Evolutionary conservation across 2,797 vertebrate genomes (phyloP), one percentile per base, ranked within the genome.

Genomic region (Eulemur rubriventer): DNA sequence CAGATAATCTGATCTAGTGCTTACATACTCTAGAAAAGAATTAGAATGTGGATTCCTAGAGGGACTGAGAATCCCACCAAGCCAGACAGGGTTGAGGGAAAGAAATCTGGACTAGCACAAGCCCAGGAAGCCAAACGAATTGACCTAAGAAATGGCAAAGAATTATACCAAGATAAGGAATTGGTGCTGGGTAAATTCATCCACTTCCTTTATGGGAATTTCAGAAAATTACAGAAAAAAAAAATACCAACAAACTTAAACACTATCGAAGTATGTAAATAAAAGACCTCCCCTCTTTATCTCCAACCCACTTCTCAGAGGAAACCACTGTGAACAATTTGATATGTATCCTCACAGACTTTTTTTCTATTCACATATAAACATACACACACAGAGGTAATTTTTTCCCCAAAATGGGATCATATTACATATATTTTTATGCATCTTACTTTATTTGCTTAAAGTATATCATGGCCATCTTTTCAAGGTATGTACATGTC

Each of bases 111-210:
- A 67, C 17, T 24, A 84, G 41, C 10, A 17, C 12, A 17, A 89
- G 6, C 48, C 55, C 43, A 57, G 14, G 38, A 65, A 89, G 46
- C 48, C 69, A 72, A 85, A 73, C 20, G 30, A 79, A 87, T 5
- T 12, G 20, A 86, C 48, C 41, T 80, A 96, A 88, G 75, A 91
- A 95, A 46, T 30, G 50, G 87, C 70, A 87, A 93, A 75, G 30
- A 81, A 38, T 48, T 86, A 63, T 65, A 50, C 14, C 52, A 79
- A 70, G 43, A 75, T 46, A 70, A 85, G 17, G 76, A 97, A 81
- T 12, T 89, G 7, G 50, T 70, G 17, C 38, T 89, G 17, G 10
- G 14, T 85, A 92, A 95, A 91, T 65, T 35, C 26, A 75, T 14
- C 28, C 41, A 91, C 61, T 93, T 93, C 28, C 33, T 89, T 75